Percentiles rank a stretch among this genome's conserved stretches.
These are phyloP conservation scores for Argyrosomus regius DNA, from an alignment of 2,797 vertebrate genomes.

Conservation along the genomic window DNA sequence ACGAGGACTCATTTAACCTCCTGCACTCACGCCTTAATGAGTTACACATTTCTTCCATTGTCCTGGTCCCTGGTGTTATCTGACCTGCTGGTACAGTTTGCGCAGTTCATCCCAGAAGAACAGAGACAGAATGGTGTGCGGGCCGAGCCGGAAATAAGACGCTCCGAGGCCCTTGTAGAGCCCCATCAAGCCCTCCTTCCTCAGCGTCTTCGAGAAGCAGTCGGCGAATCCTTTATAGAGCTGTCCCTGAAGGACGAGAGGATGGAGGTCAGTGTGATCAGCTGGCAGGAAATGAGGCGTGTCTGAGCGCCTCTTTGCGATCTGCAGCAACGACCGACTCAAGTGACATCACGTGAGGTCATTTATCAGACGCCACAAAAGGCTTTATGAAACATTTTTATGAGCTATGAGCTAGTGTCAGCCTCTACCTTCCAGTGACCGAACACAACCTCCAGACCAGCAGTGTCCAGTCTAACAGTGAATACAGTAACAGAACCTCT, in stretches of 20 bases:
- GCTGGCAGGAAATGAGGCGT: background rate
- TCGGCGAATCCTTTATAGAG: conserved; percentile 84
- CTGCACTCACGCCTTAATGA: conserved; percentile 55
- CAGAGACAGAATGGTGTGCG: conserved; percentile 88
- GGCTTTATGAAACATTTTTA: no score
- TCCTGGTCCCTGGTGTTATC: conserved; percentile 65
- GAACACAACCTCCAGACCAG: no score
- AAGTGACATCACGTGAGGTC: no score
- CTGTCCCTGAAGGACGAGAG: conserved; percentile 75
- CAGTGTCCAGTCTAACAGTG: no score
- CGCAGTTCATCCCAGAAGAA: conserved; percentile 88
- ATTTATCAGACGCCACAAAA: no score
- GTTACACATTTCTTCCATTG: conserved; percentile 39
- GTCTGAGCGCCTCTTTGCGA: background rate
- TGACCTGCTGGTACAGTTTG: conserved; percentile 72
- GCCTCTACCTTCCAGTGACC: no score
- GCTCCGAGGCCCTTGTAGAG: conserved; percentile 89
- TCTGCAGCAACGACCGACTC: no score
- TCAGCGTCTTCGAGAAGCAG: conserved; percentile 85
- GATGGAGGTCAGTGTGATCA: conserved; percentile 21
- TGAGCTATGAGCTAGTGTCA: no score
- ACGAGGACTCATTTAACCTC: conserved; percentile 44
- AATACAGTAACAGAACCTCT: no score
- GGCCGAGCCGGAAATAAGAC: conserved; percentile 88
- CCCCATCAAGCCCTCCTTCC: conserved; percentile 83